Conservation (phyloP, 2,888 invertebrate genomes). For the Anthrax anthrax region DNA sequence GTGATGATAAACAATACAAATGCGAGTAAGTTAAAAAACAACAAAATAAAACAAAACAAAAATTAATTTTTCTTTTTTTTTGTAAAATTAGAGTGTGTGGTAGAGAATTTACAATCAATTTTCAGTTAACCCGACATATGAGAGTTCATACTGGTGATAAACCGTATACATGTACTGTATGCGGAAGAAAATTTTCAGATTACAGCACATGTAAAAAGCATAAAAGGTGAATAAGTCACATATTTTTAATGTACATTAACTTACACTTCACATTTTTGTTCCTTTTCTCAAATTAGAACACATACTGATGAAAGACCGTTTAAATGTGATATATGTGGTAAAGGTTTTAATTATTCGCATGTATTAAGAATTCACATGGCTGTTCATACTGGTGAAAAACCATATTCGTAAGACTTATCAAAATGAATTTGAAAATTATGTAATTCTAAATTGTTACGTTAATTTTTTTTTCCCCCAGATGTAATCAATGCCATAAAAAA, state of each 20-base stretch:
- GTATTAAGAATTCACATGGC: slow-evolving; percentile 28
- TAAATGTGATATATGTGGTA: slow-evolving; percentile 27
- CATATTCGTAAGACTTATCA: slow-evolving; percentile 18
- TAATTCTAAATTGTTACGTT: not conserved
- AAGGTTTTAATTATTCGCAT: slow-evolving; percentile 30
- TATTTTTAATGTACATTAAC: too few relatives aligned
- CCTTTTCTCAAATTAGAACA: slow-evolving; percentile 16
- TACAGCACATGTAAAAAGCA: slow-evolving; percentile 32
- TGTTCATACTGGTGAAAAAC: slow-evolving; percentile 33
- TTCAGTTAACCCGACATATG: slow-evolving; percentile 32
- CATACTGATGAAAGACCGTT: slow-evolving; percentile 32
- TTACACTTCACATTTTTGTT: not conserved
- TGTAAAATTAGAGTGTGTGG: slow-evolving; percentile 27
- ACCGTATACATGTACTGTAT: slow-evolving; percentile 29
- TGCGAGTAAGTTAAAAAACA: not conserved
- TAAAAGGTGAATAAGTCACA: slow-evolving; percentile 22
- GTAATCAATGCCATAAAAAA: not conserved
- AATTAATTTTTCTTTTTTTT: not conserved
- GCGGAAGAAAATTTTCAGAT: slow-evolving; percentile 29
- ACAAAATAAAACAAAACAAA: too few relatives aligned
- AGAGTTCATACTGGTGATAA: slow-evolving; percentile 29
- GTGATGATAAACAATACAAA: not conserved
- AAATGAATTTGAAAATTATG: not conserved
- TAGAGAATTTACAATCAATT: slow-evolving; percentile 28
- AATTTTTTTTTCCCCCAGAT: not conserved